Percentiles rank a stretch among this genome's conserved stretches.
Conservation (phyloP, 2,888 invertebrate genomes). For the Rotaria socialis region DNA sequence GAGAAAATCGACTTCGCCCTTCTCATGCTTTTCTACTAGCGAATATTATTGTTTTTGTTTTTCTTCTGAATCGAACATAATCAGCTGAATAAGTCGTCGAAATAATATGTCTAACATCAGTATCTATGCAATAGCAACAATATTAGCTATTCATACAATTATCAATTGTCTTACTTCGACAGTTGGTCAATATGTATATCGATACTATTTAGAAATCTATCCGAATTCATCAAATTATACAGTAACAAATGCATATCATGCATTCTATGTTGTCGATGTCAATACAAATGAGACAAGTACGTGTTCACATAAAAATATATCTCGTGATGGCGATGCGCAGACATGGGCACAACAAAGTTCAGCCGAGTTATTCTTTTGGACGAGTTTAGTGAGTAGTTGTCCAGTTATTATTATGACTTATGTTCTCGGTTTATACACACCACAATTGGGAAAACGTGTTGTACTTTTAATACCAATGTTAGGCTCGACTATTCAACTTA, state of each 20-base stretch:
- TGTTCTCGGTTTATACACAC: neutral
- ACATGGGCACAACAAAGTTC: neutral
- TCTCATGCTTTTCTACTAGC: too few relatives aligned
- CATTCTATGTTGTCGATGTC: neutral
- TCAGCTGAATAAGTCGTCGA: too few relatives aligned
- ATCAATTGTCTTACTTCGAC: neutral
- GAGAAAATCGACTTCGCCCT: too few relatives aligned
- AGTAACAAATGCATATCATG: neutral
- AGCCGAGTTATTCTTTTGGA: neutral
- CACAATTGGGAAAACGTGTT: neutral
- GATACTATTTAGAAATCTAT: neutral
- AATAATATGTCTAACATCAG: neutral
- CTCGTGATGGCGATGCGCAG: neutral
- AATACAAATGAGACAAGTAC: neutral
- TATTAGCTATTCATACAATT: neutral
- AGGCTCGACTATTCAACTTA: neutral
- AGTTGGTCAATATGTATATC: neutral
- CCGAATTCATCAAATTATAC: neutral
- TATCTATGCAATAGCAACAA: neutral
- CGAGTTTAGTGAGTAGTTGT: neutral
- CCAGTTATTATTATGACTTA: neutral
- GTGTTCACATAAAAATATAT: neutral
- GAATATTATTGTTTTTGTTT: too few relatives aligned
- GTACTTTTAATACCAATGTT: neutral
- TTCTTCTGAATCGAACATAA: too few relatives aligned